phyloP scores from a whole-genome alignment of 2,888 invertebrate species.

The Cecidostiba fungosa region DNA sequence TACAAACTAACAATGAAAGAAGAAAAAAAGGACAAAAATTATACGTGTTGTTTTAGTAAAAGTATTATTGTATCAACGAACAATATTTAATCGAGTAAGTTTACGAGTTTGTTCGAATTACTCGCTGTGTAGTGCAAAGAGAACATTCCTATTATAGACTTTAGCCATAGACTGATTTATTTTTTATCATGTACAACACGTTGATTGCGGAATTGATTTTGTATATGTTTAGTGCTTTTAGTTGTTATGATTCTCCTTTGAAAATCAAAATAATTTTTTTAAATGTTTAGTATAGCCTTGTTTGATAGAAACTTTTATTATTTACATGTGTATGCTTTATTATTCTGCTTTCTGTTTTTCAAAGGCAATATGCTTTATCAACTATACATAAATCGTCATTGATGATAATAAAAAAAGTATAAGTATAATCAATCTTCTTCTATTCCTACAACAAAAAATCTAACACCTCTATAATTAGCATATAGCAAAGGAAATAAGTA shows the following conservation, averaged over 20 bases:
- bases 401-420: constrained; percentile 23
- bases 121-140: constrained; percentile 39
- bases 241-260: background rate
- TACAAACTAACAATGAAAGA: constrained; percentile 25
- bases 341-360: constrained; percentile 2
- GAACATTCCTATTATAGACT: constrained; percentile 61
- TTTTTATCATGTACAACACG: constrained; percentile 13
- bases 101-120: constrained; percentile 34
- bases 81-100: constrained; percentile 49
- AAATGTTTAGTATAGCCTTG: background rate
- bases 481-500: background rate
- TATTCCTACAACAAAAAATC: background rate
- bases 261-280: background rate
- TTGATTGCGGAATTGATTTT: constrained; percentile 22
- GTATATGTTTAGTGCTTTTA: background rate
- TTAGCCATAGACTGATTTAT: constrained; percentile 52
- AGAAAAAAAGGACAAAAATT: constrained; percentile 34
- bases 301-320: constrained; percentile 10
- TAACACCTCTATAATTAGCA: background rate
- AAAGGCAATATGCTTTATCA: background rate
- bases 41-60: constrained; percentile 54
- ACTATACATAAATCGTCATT: background rate
- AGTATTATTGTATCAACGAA: constrained; percentile 46
- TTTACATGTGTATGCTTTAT: background rate
- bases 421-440: constrained; percentile 35